Base-by-base conservation (phyloP, 2,113 vertebrate species). In the Chionodraco myersi region DNA sequence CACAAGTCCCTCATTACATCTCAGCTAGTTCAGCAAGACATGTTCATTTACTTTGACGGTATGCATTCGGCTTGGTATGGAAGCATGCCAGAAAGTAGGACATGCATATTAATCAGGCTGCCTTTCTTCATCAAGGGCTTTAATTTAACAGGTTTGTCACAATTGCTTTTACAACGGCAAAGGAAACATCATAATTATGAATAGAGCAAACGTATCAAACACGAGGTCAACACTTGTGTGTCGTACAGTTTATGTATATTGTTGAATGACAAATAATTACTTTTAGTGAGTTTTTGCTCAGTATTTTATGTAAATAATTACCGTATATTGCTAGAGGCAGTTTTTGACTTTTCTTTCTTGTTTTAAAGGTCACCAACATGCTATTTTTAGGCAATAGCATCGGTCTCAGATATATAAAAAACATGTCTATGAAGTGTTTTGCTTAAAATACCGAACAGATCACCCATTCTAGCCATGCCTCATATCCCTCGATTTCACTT, bases 61-160 rank as follows among this genome's bases (percentile, higher is more conserved):
- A 48, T 71, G 68, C 58, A 51, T 66, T 61, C 30, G 21, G 21
- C 54, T 52, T 1, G 10, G 59, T 62, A 44, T 21, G 41, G 34
- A 71, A 66, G 59, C 47, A 10, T 75, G 69, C 52, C 69, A 52
- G 74, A 73, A 72, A 72, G 47, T 21, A 77, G 70, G 74, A 75
- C 75, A 30, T 58, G 70, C 70, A 65, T 80, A 72, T 64, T 67
- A 79, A 79, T 79, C 30, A 53, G 53, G 23, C 21, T 51, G 26
- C 63, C 56, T 65, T 48, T 73, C 48, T 13, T 61, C 49, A 65
- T 73, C 10, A 69, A 73, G 9, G 16, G 74, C 48, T 76, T 66
- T 79, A 75, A 84, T 82, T 78, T 65, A 53, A 73, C n/a, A 52
- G 56, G 13, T 72, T 65, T 58, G 51, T 68, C 36, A 53, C 45